Evolutionary conservation across 1,140 invertebrate genomes (phyloP).

Genomic region (Diorhabda elongata): DNA sequence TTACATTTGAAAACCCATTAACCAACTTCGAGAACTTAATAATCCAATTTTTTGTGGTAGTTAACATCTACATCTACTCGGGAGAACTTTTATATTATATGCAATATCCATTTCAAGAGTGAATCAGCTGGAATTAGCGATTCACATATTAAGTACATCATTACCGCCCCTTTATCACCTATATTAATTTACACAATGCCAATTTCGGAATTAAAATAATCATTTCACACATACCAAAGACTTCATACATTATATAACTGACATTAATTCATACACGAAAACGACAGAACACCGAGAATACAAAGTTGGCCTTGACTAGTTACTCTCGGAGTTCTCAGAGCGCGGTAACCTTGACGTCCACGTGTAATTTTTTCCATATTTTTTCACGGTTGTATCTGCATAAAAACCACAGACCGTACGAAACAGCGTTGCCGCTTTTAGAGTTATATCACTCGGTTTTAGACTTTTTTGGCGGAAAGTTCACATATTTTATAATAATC

Average conservation of each 20-base stretch:
- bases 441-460: too few relatives aligned
- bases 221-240: neutral
- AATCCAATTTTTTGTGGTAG: too few relatives aligned
- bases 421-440: neutral
- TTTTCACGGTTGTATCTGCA: conserved; percentile 11
- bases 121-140: too few relatives aligned
- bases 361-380: conserved; percentile 6
- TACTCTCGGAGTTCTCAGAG: conserved; percentile 9
- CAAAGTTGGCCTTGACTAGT: conserved; percentile 11
- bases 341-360: conserved; percentile 9
- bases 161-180: too few relatives aligned
- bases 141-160: too few relatives aligned
- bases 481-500: too few relatives aligned
- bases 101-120: too few relatives aligned
- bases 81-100: too few relatives aligned
- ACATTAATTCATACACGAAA: conserved; percentile 6
- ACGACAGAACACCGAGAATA: neutral
- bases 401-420: conserved; percentile 9
- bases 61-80: too few relatives aligned
- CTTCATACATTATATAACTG: conserved; percentile 4
- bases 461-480: too few relatives aligned
- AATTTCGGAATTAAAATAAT: neutral
- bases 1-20: too few relatives aligned
- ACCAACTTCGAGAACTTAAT: too few relatives aligned
- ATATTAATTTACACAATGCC: neutral